These are phyloP conservation scores for Rhadina sibilatrix DNA, from an alignment of 2,113 vertebrate species.

Conservation along the genomic window DNA sequence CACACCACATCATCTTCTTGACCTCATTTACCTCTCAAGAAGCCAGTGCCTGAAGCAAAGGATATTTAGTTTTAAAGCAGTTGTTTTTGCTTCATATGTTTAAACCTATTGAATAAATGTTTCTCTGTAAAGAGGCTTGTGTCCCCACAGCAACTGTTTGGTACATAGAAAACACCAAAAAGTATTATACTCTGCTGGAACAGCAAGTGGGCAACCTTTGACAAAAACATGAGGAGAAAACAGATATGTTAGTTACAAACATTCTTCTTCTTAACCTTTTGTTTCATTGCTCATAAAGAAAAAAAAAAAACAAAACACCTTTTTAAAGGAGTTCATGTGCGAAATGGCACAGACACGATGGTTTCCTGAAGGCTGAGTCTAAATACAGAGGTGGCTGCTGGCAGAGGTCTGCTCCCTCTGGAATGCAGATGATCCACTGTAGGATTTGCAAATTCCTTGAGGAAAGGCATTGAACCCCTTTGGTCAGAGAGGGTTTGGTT, in stretches of 20 bases:
- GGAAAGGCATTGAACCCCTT: background rate
- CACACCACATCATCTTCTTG: background rate
- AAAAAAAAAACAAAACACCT: background rate
- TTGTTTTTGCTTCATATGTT: background rate
- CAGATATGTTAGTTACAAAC: background rate
- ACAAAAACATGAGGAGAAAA: background rate
- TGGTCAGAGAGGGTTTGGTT: background rate
- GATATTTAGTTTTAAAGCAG: background rate
- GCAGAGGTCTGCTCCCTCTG: background rate
- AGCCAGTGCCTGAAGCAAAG: background rate
- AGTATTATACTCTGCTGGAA: background rate
- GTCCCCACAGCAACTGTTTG: background rate
- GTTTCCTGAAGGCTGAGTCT: background rate
- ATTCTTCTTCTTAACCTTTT: background rate
- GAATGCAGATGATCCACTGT: background rate
- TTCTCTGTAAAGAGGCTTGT: background rate
- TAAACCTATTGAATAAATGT: background rate
- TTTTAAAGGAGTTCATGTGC: background rate
- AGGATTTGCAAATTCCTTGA: background rate
- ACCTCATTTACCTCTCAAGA: slow-evolving; percentile 20
- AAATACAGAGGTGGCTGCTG: background rate
- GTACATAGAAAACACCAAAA: background rate
- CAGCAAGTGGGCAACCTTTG: background rate
- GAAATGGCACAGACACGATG: background rate
- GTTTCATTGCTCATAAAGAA: background rate